Evolutionary conservation across 2,113 vertebrate genomes (phyloP), one percentile per base, ranked within the genome.

Genomic region (Bagarius yarrelli): DNA sequence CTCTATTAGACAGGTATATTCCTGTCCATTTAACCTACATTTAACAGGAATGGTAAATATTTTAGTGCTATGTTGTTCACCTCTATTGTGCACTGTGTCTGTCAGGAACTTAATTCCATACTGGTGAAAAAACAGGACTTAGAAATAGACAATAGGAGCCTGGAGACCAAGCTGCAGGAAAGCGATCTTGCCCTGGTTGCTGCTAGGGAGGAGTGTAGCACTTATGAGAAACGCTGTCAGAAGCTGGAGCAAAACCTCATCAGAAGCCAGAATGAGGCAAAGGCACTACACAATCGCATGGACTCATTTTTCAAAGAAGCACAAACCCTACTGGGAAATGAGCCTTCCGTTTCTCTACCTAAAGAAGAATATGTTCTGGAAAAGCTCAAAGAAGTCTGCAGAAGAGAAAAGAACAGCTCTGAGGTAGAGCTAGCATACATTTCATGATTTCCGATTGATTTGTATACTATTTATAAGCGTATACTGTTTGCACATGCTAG

Each of bases 21-120:
- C 4, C 81, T 19, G 59, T 11, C 47, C n/a, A 69, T 30, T 66
- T 47, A 18, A 67, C 12, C 30, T 25, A 53, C 19, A 76, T 47
- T 9, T 64, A 13, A 44, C 19, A 27, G 13, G 4, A 16, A 76
- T 19, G 8, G n/a, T 60, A n/a, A 25, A 23, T 30, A 44, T 74
- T 47, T 59, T 11, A 60, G 0, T 30, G 30, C 18, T 19, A 30
- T n/a, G 15, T 34, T 47, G 12, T 59, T 59, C 57, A 27, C 23
- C 30, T 64, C 21, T 25, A 52, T 8, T 44, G 8, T 66, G 14
- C 12, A 53, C 64, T 66, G 55, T 64, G 18, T 70, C 57, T 79
- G 72, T 70, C 80, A 97, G 97, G 95, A 95, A 86, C 84, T 96
- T 71, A 92, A 95, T 25, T 86, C 79, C 0, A 78, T 91, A 70